phyloP scores from a whole-genome alignment of 2,797 vertebrate species.

The Atherinosoma microstoma region DNA sequence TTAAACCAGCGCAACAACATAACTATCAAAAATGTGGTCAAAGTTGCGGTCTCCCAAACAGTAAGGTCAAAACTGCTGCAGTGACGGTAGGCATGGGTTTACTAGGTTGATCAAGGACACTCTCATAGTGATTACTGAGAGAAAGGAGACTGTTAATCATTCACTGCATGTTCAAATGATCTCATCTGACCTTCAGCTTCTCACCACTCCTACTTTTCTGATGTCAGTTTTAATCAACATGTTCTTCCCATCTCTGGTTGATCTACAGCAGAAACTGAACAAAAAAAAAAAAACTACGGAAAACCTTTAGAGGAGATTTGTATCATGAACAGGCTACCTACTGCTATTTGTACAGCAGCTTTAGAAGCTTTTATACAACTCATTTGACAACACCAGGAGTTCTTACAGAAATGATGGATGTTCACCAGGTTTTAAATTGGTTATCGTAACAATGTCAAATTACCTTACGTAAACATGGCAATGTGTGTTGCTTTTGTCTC shows the following conservation, averaged over 20 bases:
- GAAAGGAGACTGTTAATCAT: slow-evolving; percentile 68
- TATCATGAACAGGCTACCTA: neutral
- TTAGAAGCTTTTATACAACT: slow-evolving; percentile 28
- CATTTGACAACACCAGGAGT: slow-evolving; percentile 22
- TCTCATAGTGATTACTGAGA: slow-evolving; percentile 49
- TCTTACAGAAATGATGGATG: slow-evolving; percentile 19
- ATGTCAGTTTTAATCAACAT: slow-evolving; percentile 61
- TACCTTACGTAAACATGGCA: slow-evolving; percentile 50
- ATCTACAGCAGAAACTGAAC: slow-evolving; percentile 21
- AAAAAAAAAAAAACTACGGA: slow-evolving; percentile 4
- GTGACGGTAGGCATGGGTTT: slow-evolving; percentile 39
- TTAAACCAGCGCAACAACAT: neutral
- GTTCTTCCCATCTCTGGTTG: slow-evolving; percentile 40
- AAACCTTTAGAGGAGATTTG: slow-evolving; percentile 15
- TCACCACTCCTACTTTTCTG: slow-evolving; percentile 53
- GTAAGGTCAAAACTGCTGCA: slow-evolving; percentile 31
- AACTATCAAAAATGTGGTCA: neutral
- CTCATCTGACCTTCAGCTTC: slow-evolving; percentile 69
- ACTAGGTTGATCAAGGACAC: slow-evolving; percentile 68
- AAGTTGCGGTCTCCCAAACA: slow-evolving; percentile 7
- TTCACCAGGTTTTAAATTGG: slow-evolving; percentile 41
- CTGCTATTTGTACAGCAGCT: slow-evolving; percentile 1
- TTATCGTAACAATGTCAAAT: slow-evolving; percentile 52
- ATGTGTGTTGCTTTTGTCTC: slow-evolving; percentile 29
- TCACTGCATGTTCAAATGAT: slow-evolving; percentile 66